Conservation (phyloP, 2,113 vertebrate species). For the Silurus meridionalis region DNA sequence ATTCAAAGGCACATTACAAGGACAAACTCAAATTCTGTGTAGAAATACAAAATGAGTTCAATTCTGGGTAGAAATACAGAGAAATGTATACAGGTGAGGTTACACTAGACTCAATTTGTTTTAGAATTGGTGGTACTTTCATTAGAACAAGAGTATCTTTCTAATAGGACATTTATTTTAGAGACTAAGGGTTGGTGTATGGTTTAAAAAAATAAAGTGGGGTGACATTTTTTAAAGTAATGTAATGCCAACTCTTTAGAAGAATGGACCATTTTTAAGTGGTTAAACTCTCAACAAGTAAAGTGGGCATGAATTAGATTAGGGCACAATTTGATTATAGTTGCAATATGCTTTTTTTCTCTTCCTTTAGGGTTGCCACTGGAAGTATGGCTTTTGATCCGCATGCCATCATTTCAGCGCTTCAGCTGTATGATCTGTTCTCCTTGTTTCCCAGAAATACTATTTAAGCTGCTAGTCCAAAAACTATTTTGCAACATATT, state of each 20-base stretch:
- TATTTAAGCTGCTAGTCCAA: neutral
- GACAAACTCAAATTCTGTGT: neutral
- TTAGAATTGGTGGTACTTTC: neutral
- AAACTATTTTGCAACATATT: neutral
- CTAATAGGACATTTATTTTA: neutral
- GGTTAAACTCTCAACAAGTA: neutral
- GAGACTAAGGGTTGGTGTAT: neutral
- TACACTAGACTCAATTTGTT: neutral
- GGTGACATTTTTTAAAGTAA: neutral
- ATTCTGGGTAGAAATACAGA: no score
- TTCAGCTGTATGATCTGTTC: neutral
- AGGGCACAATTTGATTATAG: neutral
- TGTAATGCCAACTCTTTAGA: no score
- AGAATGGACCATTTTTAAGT: neutral
- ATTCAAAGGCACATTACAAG: constrained; percentile 1
- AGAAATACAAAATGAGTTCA: neutral
- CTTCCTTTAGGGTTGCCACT: neutral
- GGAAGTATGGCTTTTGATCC: neutral
- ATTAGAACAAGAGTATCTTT: neutral
- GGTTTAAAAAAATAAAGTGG: neutral
- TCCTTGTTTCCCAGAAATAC: neutral
- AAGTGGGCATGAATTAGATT: neutral
- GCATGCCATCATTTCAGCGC: neutral
- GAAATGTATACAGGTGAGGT: no score
- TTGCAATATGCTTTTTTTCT: neutral